A percentile compares a stretch with the other conserved stretches of the same genome.
Evolutionary conservation across 2,888 invertebrate genomes (phyloP).

Genomic region (Hololepta plana): DNA sequence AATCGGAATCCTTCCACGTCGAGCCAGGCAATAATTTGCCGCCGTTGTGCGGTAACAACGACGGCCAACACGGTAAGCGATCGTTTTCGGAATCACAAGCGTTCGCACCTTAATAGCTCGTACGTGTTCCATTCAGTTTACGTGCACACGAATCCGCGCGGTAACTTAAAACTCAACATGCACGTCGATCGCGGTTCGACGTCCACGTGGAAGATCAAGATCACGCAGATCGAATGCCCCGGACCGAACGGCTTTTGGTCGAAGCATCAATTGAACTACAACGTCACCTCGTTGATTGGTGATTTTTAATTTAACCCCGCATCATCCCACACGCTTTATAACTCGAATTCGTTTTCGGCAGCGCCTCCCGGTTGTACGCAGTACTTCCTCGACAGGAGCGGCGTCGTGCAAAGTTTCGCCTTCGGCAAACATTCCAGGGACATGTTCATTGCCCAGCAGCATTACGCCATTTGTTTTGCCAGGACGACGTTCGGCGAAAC

Average conservation of each 20-base stretch:
- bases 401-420: slow-evolving; percentile 42
- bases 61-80: slow-evolving; percentile 39
- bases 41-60: slow-evolving; percentile 39
- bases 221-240: slow-evolving; percentile 24
- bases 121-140: slow-evolving; percentile 22
- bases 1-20: slow-evolving; percentile 6
- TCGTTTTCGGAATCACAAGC: too few species aligned
- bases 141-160: slow-evolving; percentile 31
- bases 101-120: not conserved
- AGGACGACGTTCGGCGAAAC: too few species aligned
- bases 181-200: not conserved
- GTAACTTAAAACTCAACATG: slow-evolving; percentile 8
- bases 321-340: too few species aligned
- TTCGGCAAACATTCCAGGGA: slow-evolving; percentile 24
- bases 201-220: slow-evolving; percentile 36
- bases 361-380: slow-evolving; percentile 51
- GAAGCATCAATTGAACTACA: not conserved
- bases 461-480: slow-evolving; percentile 47
- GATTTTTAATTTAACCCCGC: too few species aligned
- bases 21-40: slow-evolving; percentile 22
- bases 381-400: slow-evolving; percentile 38
- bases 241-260: slow-evolving; percentile 2
- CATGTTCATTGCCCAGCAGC: slow-evolving; percentile 34
- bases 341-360: too few species aligned
- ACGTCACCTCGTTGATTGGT: too few species aligned